Base-by-base conservation (phyloP, 2,113 vertebrate genomes). In the Ariopsis seemanni region DNA sequence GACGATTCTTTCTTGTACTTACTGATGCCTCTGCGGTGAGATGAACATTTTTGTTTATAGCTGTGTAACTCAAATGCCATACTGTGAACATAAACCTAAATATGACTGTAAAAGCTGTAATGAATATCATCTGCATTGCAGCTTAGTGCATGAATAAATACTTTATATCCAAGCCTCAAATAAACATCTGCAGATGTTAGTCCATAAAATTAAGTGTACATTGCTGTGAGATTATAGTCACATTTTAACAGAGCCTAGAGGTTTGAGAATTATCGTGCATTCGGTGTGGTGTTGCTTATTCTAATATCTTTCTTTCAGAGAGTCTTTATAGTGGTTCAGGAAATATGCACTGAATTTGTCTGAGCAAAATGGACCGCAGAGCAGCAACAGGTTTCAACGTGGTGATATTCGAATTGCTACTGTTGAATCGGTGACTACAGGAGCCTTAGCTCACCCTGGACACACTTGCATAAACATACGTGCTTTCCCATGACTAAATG, bases 391-490 rank as follows among this genome's bases (percentile, higher is more conserved):
- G 67, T 82, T 87, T 53, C 34, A 14, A 50, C 52, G 52, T n/a
- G 1, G 12, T 69, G 81, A 69, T 62, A 60, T 69, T 18, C 30
- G 48, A 69, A 52, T 55, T 71, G 65, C 1, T 22, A 10, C 50
- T 53, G 20, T 82, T 69, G 87, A 85, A 85, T 82, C 25, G 20
- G 63, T 74, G 58, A 8, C 87, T 53, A 48, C 60, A 55, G 67
- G 82, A 81, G 20, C 50, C 77, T 55, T 20, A 57, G 62, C 48
- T 69, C 77, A n/a, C 83, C 67, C n/a, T 58, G 11, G 10, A 69
- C 63, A 71, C n/a, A n/a, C 58, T 82, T 82, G 83, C 67, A 82
- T 80, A 75, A 80, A 77, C 74, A 77, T 80, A 88, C 71, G 18
- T 58, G 52, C 69, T 62, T 74, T 75, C 71, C 55, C 67, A 80